These are phyloP conservation scores for Arbacia lixula DNA, from an alignment of 53 echinoderm and acorn worm species.

Conservation along the genomic window DNA sequence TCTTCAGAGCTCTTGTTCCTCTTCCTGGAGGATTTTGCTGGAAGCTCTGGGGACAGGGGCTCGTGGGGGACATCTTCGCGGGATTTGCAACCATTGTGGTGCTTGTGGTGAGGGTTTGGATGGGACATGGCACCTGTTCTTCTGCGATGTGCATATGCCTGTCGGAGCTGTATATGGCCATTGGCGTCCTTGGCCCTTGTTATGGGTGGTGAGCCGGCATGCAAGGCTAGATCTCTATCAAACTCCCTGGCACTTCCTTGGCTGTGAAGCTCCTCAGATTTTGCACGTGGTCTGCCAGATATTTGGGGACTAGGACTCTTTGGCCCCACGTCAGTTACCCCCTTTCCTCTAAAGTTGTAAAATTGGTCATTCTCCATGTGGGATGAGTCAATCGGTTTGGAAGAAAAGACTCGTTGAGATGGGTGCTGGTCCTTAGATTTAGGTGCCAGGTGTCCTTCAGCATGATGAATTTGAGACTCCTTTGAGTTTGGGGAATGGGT, in stretches of 20 bases:
- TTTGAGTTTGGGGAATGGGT: slow-evolving; percentile 14
- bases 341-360: neutral
- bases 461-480: slow-evolving; percentile 29
- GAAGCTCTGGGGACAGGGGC: slow-evolving; percentile 35
- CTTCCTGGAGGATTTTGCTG: slow-evolving; percentile 24
- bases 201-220: slow-evolving; percentile 23
- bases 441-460: neutral
- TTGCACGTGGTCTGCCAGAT: neutral
- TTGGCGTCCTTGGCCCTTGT: slow-evolving; percentile 18
- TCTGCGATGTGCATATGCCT: slow-evolving; percentile 51
- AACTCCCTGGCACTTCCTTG: neutral
- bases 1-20: slow-evolving; percentile 31
- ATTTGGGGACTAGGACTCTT: neutral
- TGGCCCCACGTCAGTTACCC: neutral
- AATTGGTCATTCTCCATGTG: neutral
- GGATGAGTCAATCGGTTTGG: neutral
- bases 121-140: slow-evolving; percentile 53
- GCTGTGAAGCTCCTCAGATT: neutral
- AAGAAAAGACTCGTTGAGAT: neutral
- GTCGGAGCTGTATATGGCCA: slow-evolving; percentile 33
- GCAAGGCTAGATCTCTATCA: neutral
- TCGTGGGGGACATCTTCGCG: neutral
- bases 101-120: slow-evolving; percentile 36
- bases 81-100: slow-evolving; percentile 11
- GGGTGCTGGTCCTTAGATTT: slow-evolving; percentile 10